Percentiles rank a stretch among this genome's conserved stretches.
phyloP scores from a whole-genome alignment of 1,140 invertebrate species.

The Drosophila cardini region DNA sequence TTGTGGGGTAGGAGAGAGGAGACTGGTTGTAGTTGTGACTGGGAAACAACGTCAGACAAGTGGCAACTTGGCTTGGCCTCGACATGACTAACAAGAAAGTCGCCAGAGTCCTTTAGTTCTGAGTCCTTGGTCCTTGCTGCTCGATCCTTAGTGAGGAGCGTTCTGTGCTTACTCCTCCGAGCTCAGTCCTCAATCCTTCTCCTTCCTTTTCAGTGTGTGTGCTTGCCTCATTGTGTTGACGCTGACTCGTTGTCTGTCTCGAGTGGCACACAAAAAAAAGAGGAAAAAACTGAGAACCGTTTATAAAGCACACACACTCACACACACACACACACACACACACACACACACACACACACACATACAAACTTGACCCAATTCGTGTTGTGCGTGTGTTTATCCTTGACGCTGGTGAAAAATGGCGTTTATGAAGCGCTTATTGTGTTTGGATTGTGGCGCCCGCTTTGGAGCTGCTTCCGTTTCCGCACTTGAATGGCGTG shows the following conservation, averaged over 20 bases:
- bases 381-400: slow-evolving; percentile 52
- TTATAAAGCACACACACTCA: slow-evolving; percentile 45
- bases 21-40: slow-evolving; percentile 16
- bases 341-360: slow-evolving; percentile 26
- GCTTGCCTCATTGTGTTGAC: slow-evolving; percentile 21
- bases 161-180: slow-evolving; percentile 21
- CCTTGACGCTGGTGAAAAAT: slow-evolving; percentile 71
- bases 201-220: too few relatives aligned
- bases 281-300: slow-evolving; percentile 44
- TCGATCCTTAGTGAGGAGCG: slow-evolving; percentile 24
- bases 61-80: slow-evolving; percentile 53
- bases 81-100: slow-evolving; percentile 66
- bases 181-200: slow-evolving; percentile 9
- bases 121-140: slow-evolving; percentile 23
- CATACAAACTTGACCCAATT: slow-evolving; percentile 74
- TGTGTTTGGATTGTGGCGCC: slow-evolving; percentile 77
- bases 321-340: slow-evolving; percentile 13
- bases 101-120: slow-evolving; percentile 28
- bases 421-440: slow-evolving; percentile 82
- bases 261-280: slow-evolving; percentile 30
- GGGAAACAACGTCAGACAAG: not conserved
- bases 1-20: not conserved
- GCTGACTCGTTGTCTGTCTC: slow-evolving; percentile 52
- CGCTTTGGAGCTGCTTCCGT: slow-evolving; percentile 66
- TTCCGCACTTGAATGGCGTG: slow-evolving; percentile 79